A percentile compares a stretch with the other conserved stretches of the same genome.
Evolutionary conservation across 2,888 invertebrate genomes (phyloP).

Genomic region (Ctena decussata): DNA sequence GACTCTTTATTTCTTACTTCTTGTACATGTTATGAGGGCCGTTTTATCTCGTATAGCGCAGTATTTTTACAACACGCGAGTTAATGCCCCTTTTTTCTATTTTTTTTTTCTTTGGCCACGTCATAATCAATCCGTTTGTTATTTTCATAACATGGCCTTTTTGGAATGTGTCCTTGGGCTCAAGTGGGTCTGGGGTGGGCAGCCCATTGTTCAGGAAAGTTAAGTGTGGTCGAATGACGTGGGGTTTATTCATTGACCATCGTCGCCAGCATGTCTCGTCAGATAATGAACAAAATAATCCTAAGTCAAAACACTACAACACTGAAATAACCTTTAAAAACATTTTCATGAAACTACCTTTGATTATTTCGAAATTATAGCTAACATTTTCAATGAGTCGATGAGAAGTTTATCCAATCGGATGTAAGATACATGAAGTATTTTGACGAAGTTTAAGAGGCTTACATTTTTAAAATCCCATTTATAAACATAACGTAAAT

Average conservation of each 20-base stretch:
- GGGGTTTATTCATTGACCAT: not conserved
- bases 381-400: no score
- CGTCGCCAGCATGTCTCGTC: conserved; percentile 30
- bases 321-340: conserved; percentile 6
- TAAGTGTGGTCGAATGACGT: not conserved
- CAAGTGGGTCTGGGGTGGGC: not conserved
- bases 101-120: no score
- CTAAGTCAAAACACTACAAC: conserved; percentile 22
- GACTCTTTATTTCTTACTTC: no score
- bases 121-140: no score
- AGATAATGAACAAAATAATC: conserved; percentile 32
- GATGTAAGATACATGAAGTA: no score
- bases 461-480: not conserved
- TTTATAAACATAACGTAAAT: not conserved
- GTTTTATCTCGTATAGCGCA: no score
- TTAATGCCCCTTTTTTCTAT: no score
- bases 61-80: no score
- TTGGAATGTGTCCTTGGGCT: not conserved
- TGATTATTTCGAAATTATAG: not conserved
- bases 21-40: no score
- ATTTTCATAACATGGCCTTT: no score
- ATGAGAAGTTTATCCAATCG: no score
- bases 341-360: not conserved
- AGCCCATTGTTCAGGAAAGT: not conserved
- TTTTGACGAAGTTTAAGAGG: not conserved